Percentiles rank a stretch among this genome's conserved stretches.
These are phyloP conservation scores for Oxystoma pomonae DNA, from an alignment of 2,888 invertebrate species.

Conservation along the genomic window DNA sequence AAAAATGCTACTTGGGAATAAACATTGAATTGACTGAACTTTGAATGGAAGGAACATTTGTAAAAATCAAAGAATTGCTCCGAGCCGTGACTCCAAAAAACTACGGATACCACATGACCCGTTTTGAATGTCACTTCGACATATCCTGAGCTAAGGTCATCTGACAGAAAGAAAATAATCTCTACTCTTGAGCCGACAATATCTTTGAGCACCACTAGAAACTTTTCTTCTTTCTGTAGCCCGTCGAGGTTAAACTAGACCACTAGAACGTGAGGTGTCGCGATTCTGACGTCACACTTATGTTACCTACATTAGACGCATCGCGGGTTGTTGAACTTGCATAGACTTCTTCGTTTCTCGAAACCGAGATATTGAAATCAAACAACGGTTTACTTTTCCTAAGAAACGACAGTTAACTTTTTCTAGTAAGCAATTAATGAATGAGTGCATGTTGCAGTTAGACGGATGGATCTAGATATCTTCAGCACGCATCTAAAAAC, in stretches of 20 bases:
- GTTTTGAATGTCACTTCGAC: too few species aligned
- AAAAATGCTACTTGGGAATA: too few species aligned
- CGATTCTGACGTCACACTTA: background rate
- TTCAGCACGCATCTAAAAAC: background rate
- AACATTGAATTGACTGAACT: too few species aligned
- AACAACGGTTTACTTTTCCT: background rate
- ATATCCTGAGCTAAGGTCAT: too few species aligned
- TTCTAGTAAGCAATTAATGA: background rate
- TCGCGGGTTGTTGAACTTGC: constrained; percentile 1
- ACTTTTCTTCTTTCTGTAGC: too few species aligned
- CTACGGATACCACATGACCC: too few species aligned
- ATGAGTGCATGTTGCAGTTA: background rate
- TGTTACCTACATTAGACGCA: background rate
- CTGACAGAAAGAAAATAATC: too few species aligned
- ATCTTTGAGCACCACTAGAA: too few species aligned
- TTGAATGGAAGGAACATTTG: too few species aligned
- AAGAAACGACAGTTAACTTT: background rate
- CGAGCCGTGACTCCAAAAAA: too few species aligned
- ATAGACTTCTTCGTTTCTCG: background rate
- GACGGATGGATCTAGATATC: background rate
- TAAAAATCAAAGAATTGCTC: too few species aligned
- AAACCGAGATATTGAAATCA: constrained; percentile 5
- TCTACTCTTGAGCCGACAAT: constrained; percentile 5
- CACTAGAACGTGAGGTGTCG: background rate
- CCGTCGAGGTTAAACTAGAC: background rate